Evolutionary conservation across 2,797 vertebrate genomes (phyloP).

Genomic region (Lacerta viridis): DNA sequence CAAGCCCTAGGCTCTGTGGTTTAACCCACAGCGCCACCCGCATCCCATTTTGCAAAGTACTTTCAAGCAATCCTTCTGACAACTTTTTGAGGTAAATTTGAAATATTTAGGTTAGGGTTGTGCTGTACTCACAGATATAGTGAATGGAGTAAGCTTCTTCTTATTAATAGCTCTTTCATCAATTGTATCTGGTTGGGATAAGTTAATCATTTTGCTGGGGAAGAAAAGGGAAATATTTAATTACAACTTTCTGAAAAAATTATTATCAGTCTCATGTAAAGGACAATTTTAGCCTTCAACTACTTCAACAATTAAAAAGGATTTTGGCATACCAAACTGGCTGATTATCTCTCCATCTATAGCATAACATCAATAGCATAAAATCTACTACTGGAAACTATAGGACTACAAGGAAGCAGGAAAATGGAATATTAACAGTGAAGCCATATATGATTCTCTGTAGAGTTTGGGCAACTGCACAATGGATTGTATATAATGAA

Average conservation of each 20-base stretch:
- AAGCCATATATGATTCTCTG: neutral
- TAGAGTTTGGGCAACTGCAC: constrained; percentile 16
- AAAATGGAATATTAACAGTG: neutral
- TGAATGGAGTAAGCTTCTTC: constrained; percentile 94
- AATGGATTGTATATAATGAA: neutral
- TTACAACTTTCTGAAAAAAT: constrained; percentile 38
- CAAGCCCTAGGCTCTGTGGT: no score
- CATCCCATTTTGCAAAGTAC: neutral
- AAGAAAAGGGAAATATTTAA: constrained; percentile 63
- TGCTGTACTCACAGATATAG: constrained; percentile 89
- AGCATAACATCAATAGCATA: constrained; percentile 22
- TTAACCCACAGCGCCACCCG: no score
- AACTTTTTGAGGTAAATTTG: neutral
- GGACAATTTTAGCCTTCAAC: neutral
- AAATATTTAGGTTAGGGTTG: neutral
- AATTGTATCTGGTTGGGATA: constrained; percentile 95
- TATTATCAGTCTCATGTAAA: constrained; percentile 42
- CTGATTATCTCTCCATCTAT: neutral
- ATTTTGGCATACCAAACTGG: constrained; percentile 2
- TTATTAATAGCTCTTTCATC: constrained; percentile 98
- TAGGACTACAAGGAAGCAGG: neutral
- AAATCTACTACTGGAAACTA: neutral
- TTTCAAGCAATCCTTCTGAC: neutral
- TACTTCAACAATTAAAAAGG: constrained; percentile 1
- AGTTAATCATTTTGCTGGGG: constrained; percentile 97